Evolutionary conservation across 92 coral and sea anemone species (phyloP), one percentile per base, ranked within the genome.

Genomic region (Anthopleura xanthogrammica): DNA sequence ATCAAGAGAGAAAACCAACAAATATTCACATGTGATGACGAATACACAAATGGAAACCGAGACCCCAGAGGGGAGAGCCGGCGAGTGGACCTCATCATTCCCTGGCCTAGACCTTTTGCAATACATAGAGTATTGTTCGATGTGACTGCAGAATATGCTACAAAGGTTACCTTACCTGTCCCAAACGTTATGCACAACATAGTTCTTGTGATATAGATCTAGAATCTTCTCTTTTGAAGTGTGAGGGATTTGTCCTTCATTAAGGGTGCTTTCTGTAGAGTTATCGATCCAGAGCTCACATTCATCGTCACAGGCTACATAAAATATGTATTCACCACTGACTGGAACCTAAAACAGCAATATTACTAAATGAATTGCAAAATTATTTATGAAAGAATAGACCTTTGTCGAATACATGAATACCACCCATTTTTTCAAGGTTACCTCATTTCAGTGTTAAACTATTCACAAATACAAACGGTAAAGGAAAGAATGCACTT

Each of bases 241-340:
- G 29, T 12, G 6, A 40, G 24, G 2, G 68, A 5, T 81, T 36
- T 42, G 22, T 68, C 65, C 56, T 71, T 41, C 46, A 57, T 23
- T 70, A 19, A 13, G 78, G 62, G 29, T 40, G 70, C 40, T 75
- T 36, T 40, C 82, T 87, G 10, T 73, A 20, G 70, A 10, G 39
- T 75, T 76, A 65, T 92, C 75, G 1, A 92, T 46, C 93, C 92
- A 91, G 19, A 93, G 66, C 77, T 93, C 92, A 42, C 97, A 93
- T 11, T 76, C 85, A 60, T 85, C 93, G 60, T 86, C 86, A 65
- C 97, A 91, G 16, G 97, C 95, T 40, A 80, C 90, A 76, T 79
- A 85, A 64, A 93, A 93, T 20, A 91, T 80, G 82, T 89, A 87
- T 41, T 89, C 87, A 36, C 97, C 97, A 85, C 92, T 89, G 62